Conservation (phyloP, 2,797 vertebrate genomes). For the Macrochelys suwanniensis region DNA sequence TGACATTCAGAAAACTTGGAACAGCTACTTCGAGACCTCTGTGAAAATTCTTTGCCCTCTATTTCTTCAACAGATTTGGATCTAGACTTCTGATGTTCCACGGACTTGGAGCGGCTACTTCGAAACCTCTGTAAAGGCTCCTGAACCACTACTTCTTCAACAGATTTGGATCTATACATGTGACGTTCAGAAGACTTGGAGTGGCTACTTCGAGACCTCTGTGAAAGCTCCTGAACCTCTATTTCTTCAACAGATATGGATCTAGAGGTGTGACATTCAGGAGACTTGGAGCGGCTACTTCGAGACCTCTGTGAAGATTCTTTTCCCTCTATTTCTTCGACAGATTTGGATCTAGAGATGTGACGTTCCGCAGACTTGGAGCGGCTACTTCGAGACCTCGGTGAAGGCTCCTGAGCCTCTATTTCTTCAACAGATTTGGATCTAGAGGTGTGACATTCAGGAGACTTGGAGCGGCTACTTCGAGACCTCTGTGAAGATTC, state of each 20-base stretch:
- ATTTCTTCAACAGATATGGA: conserved; percentile 39
- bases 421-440: conserved; percentile 77
- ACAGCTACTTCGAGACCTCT: not conserved
- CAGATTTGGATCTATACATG: not conserved
- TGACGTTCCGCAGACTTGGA: conserved; percentile 74
- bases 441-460: conserved; percentile 74
- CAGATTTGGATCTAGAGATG: conserved; percentile 1
- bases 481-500: conserved; percentile 83
- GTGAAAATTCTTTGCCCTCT: not conserved
- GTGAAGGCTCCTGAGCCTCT: conserved; percentile 59
- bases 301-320: no score
- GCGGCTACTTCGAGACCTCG: conserved; percentile 70
- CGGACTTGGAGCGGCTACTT: conserved; percentile 3
- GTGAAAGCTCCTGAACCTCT: conserved; percentile 35
- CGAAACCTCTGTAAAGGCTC: not conserved
- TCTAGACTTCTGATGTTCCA: not conserved
- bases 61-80: not conserved
- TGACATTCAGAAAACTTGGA: not conserved
- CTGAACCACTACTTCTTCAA: conserved; percentile 54
- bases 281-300: conserved; percentile 4
- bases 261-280: conserved; percentile 31
- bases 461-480: conserved; percentile 82
- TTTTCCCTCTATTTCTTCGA: conserved; percentile 20
- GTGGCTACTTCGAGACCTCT: not conserved
- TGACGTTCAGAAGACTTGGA: not conserved